phyloP scores from a whole-genome alignment of 23 tunicate genomes.

The Ascidia mentula region DNA sequence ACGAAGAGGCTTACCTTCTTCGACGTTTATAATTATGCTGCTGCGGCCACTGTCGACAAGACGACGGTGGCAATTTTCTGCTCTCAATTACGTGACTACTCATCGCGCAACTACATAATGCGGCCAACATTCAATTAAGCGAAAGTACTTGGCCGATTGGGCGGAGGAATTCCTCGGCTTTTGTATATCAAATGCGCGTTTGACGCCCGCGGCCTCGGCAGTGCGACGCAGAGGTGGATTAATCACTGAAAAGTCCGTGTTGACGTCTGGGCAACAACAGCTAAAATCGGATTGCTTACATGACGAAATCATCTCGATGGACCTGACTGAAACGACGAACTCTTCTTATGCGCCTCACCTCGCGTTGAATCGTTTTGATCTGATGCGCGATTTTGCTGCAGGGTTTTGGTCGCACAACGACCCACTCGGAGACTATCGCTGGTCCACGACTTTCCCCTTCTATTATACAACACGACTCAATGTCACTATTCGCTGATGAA shows the following conservation, averaged over 20 bases:
- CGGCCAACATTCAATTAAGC: background rate
- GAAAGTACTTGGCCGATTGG: background rate
- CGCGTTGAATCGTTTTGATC: too few species aligned
- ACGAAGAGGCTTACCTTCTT: background rate
- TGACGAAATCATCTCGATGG: background rate
- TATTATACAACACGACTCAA: too few species aligned
- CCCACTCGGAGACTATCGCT: too few species aligned
- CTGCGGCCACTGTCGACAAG: background rate
- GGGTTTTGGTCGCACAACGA: too few species aligned
- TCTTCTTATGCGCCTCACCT: background rate
- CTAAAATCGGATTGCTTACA: background rate
- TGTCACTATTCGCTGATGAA: background rate
- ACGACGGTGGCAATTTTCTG: background rate
- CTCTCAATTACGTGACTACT: background rate
- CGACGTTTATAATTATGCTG: background rate
- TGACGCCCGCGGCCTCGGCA: conserved; percentile 8
- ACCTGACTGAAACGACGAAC: background rate
- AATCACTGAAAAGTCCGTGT: background rate
- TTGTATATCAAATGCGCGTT: conserved; percentile 10
- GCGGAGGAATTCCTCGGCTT: background rate
- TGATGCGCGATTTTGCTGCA: too few species aligned
- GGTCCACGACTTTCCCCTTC: too few species aligned
- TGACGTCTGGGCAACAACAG: background rate
- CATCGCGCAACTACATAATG: conserved; percentile 1
- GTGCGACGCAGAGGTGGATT: background rate